A percentile compares a stretch with the other conserved stretches of the same genome.
phyloP scores from a whole-genome alignment of 37 sponge, comb jelly and placozoan species.

The Lycopodina hypogea region DNA sequence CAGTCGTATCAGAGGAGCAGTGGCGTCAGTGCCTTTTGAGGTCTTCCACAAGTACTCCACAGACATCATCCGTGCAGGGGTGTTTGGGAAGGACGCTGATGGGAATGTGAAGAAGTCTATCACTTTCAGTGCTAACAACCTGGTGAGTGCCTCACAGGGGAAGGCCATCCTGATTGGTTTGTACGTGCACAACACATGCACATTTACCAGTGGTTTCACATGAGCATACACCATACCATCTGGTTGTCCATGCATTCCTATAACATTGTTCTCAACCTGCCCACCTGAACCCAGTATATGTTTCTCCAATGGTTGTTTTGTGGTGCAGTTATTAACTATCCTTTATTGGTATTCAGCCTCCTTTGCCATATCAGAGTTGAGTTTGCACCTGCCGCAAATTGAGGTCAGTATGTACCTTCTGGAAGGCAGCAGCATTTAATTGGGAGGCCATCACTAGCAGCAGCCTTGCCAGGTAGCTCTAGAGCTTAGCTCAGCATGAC shows the following conservation, averaged over 20 bases:
- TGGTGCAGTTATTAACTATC: too few species aligned
- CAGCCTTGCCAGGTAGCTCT: too few species aligned
- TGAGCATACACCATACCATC: background rate
- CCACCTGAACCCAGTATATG: too few species aligned
- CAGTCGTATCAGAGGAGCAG: conserved; percentile 75
- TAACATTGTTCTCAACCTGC: too few species aligned
- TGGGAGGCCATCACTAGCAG: too few species aligned
- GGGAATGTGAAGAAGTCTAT: conserved; percentile 53
- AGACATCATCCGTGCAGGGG: conserved; percentile 72
- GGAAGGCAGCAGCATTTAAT: too few species aligned
- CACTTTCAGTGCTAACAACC: conserved; percentile 78
- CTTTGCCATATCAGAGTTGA: too few species aligned
- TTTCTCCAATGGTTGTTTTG: too few species aligned
- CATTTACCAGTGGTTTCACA: background rate
- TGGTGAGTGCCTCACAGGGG: conserved; percentile 80
- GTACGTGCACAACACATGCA: background rate
- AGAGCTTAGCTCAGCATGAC: too few species aligned
- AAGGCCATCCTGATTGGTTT: background rate
- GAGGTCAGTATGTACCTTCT: too few species aligned
- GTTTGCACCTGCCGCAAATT: too few species aligned
- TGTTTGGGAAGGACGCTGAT: conserved; percentile 75
- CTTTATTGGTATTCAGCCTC: too few species aligned
- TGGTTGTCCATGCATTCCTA: background rate
- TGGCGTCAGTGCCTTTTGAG: conserved; percentile 85
- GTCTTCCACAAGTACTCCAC: conserved; percentile 89